Evolutionary conservation across 1,140 invertebrate species (phyloP).

Genomic region (Dreissena polymorpha): DNA sequence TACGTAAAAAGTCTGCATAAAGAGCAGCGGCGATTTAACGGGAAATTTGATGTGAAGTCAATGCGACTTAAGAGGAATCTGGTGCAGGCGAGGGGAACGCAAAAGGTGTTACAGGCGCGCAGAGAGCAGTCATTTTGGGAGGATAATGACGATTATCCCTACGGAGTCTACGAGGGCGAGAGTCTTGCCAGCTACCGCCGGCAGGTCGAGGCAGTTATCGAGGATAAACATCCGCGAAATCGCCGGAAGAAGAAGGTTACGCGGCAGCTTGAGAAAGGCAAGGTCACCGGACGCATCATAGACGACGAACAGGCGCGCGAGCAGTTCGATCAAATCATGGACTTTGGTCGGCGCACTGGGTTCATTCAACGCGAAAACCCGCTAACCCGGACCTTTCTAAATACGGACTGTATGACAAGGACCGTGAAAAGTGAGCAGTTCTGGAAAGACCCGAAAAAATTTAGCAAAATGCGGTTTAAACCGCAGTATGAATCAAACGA

Average conservation of each 20-base stretch:
- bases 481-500: neutral
- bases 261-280: conserved; percentile 6
- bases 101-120: conserved; percentile 23
- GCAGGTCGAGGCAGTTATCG: conserved; percentile 39
- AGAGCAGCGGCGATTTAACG: conserved; percentile 24
- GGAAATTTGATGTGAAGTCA: conserved; percentile 14
- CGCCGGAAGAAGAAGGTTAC: conserved; percentile 29
- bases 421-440: neutral
- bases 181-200: conserved; percentile 22
- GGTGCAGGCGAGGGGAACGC: conserved; percentile 32
- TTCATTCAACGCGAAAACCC: neutral
- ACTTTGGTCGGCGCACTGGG: conserved; percentile 3
- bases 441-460: neutral
- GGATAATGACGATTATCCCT: conserved; percentile 43
- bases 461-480: neutral
- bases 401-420: neutral
- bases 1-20: conserved; percentile 46
- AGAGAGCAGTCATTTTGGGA: conserved; percentile 51
- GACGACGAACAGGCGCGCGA: conserved; percentile 29
- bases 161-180: conserved; percentile 40
- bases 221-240: conserved; percentile 34
- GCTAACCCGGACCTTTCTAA: neutral
- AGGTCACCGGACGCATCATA: conserved; percentile 19
- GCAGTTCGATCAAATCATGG: conserved; percentile 47
- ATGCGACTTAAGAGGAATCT: conserved; percentile 31